These are phyloP conservation scores for Alcedo quadribrachys DNA, from an alignment of 2,797 vertebrate genomes.

Conservation along the genomic window DNA sequence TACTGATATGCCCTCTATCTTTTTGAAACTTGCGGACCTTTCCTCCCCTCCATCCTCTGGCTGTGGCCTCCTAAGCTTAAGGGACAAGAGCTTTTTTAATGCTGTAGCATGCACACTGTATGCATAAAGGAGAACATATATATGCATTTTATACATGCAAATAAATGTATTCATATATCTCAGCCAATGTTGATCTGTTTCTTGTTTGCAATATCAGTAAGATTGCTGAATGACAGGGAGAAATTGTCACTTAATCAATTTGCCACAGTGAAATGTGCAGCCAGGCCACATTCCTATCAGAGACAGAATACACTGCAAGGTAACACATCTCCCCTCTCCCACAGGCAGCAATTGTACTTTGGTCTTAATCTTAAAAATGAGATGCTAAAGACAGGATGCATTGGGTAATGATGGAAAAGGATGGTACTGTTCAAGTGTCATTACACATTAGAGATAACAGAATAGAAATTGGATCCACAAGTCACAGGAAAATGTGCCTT, in stretches of 20 bases:
- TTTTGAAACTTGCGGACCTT: background rate
- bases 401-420: background rate
- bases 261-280: background rate
- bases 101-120: background rate
- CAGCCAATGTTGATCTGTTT: background rate
- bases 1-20: background rate
- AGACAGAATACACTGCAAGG: background rate
- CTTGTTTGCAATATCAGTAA: background rate
- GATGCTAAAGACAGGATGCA: background rate
- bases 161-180: background rate
- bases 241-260: background rate
- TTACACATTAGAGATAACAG: background rate
- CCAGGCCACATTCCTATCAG: background rate
- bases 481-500: background rate
- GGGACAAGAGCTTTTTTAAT: background rate
- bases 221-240: background rate
- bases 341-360: background rate
- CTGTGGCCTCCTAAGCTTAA: background rate
- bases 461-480: background rate
- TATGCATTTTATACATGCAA: too few species aligned
- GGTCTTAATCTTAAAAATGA: constrained; percentile 16
- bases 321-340: background rate
- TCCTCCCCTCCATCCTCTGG: background rate
- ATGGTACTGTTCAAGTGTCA: background rate
- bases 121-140: background rate